A percentile compares a stretch with the other conserved stretches of the same genome.
These are phyloP conservation scores for Chionoecetes opilio DNA, from an alignment of 1,140 invertebrate genomes.

Conservation along the genomic window DNA sequence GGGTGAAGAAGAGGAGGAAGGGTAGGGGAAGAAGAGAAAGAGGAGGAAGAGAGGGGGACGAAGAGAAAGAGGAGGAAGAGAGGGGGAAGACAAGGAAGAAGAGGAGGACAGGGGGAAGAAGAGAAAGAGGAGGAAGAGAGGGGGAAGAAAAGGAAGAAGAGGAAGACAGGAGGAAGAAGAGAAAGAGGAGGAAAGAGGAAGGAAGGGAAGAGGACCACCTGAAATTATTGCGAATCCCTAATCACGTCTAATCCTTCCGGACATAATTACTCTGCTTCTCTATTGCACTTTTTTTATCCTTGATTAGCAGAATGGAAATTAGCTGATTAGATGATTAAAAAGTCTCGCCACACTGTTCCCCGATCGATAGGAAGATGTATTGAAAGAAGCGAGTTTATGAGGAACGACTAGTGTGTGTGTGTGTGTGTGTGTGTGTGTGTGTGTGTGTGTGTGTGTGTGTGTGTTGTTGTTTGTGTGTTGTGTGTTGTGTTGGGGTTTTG, in stretches of 20 bases:
- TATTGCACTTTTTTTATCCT: not conserved
- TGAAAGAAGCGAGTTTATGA: not conserved
- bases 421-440: not conserved
- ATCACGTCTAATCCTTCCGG: not conserved
- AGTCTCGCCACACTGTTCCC: not conserved
- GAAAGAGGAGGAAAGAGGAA: not conserved
- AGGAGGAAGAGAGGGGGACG: too few species aligned
- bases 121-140: not conserved
- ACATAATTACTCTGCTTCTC: slow-evolving; percentile 29
- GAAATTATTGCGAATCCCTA: not conserved
- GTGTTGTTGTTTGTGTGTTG: not conserved
- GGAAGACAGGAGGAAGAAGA: too few species aligned
- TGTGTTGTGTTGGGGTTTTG: not conserved
- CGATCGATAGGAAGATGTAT: not conserved
- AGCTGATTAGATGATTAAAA: not conserved
- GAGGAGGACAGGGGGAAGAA: not conserved
- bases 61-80: not conserved
- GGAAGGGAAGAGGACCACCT: not conserved
- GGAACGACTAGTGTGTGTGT: not conserved
- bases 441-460: not conserved
- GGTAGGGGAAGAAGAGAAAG: not conserved
- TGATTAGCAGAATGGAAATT: slow-evolving; percentile 10
- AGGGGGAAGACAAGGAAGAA: not conserved
- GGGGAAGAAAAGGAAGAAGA: not conserved
- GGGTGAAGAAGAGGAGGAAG: not conserved